These are phyloP conservation scores for Eptesicus fuscus DNA, from an alignment of 2,113 vertebrate species.

Conservation along the genomic window DNA sequence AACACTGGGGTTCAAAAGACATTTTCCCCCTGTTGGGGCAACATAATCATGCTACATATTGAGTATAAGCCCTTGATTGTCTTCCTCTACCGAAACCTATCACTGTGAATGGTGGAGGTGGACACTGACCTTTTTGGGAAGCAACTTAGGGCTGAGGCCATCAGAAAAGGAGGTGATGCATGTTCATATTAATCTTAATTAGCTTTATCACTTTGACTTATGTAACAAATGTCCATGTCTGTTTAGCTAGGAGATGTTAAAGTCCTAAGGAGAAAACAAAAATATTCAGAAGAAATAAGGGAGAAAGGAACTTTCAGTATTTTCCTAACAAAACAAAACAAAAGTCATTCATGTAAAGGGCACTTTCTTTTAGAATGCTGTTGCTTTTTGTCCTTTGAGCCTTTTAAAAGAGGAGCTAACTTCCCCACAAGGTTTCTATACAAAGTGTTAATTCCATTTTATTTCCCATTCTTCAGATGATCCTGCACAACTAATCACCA, in stretches of 20 bases:
- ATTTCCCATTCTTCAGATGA: constrained; percentile 28
- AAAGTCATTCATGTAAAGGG: background rate
- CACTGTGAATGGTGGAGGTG: background rate
- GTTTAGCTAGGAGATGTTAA: background rate
- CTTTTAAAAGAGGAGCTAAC: constrained; percentile 25
- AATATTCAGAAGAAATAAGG: background rate
- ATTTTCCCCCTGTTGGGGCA: background rate
- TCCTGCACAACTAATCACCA: background rate
- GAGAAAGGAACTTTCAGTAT: background rate
- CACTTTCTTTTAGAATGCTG: constrained; percentile 26
- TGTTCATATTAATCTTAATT: background rate
- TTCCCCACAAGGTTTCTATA: background rate
- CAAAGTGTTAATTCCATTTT: constrained; percentile 5
- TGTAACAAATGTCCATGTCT: background rate
- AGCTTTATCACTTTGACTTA: background rate
- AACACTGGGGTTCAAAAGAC: background rate
- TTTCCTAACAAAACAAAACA: constrained; percentile 18
- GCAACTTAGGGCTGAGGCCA: background rate
- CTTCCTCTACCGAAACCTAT: background rate
- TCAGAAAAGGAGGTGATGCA: background rate
- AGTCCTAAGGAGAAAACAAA: background rate
- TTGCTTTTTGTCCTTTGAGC: background rate
- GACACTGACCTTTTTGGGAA: background rate
- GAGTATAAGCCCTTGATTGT: background rate
- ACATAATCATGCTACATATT: background rate